Evolutionary conservation across 2,888 invertebrate species (phyloP), one percentile per base, ranked within the genome.

Genomic region (Nycteola revayana): DNA sequence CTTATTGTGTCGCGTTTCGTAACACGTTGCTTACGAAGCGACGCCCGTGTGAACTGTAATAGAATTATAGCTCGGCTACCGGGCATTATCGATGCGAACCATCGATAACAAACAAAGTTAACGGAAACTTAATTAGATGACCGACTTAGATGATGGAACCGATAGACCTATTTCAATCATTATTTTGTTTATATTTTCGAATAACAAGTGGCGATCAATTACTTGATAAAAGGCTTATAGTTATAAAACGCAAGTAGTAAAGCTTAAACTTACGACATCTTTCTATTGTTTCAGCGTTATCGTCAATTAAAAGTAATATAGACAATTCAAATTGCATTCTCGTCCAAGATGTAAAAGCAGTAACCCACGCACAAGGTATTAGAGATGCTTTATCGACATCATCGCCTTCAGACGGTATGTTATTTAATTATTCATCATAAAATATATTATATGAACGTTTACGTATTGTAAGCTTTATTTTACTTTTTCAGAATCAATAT

Each of bases 291-390:
- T 26, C 92, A 96, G 95, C 95, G 80, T 94, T 95, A 89, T 95
- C 94, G 90, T 95, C 95, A 78, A 95, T 96, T 94, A 94, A 95
- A 89, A 93, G 94, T 80, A 93, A 93, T 88, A 93, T 94, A 91
- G 95, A 96, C 91, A 93, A 94, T 87, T 92, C 95, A 74, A 95
- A 95, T 89, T 96, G 96, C 90, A 95, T 96, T 80, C 90, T 96
- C 85, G 95, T 96, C 75, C 95, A 96, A 92, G 96, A 94, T 82
- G 93, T 94, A 55, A 94, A 94, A 88, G 94, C 95, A 67, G 94
- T 95, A 64, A 95, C 96, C 66, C 94, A 96, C 76, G 95, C 96
- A 85, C 94, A 95, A 81, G 94, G 94, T 75, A 91, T 93, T 63
- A 93, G 94, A 83, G 95, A 95, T 79, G 92, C 94, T 56, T 69